phyloP scores from a whole-genome alignment of 2,113 vertebrate genomes.

The Semnornis frantzii region DNA sequence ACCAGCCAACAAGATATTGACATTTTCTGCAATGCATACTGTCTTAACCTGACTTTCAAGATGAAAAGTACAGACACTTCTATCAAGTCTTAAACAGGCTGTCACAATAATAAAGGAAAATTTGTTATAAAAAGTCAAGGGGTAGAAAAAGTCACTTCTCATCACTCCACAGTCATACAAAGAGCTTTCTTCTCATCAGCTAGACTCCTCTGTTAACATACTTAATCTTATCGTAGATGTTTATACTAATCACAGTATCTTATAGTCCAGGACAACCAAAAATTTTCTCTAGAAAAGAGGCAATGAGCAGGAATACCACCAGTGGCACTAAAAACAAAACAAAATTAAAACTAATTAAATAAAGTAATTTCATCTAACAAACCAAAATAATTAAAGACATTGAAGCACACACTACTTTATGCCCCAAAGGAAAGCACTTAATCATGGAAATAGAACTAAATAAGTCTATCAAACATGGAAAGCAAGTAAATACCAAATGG shows the following conservation, averaged over 20 bases:
- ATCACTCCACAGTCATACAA: neutral
- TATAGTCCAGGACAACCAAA: neutral
- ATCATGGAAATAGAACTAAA: neutral
- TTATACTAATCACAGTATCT: neutral
- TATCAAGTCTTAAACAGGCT: neutral
- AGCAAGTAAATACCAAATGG: neutral
- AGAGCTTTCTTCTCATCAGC: neutral
- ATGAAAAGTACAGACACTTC: neutral
- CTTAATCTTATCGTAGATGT: neutral
- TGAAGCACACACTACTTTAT: neutral
- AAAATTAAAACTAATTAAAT: neutral
- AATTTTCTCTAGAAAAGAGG: neutral
- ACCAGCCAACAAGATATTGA: neutral
- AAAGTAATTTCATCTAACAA: neutral
- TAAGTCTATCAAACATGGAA: neutral
- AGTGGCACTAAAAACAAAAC: neutral
- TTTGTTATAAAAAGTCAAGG: neutral
- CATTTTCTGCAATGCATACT: neutral
- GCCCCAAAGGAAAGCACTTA: neutral
- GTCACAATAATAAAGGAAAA: neutral
- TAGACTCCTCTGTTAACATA: neutral
- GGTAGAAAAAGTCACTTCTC: neutral
- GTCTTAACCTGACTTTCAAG: constrained; percentile 13
- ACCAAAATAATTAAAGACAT: neutral
- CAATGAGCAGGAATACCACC: neutral